Percentiles rank a stretch among this genome's conserved stretches.
phyloP scores from a whole-genome alignment of 2,113 vertebrate genomes.

The Mesitornis unicolor region DNA sequence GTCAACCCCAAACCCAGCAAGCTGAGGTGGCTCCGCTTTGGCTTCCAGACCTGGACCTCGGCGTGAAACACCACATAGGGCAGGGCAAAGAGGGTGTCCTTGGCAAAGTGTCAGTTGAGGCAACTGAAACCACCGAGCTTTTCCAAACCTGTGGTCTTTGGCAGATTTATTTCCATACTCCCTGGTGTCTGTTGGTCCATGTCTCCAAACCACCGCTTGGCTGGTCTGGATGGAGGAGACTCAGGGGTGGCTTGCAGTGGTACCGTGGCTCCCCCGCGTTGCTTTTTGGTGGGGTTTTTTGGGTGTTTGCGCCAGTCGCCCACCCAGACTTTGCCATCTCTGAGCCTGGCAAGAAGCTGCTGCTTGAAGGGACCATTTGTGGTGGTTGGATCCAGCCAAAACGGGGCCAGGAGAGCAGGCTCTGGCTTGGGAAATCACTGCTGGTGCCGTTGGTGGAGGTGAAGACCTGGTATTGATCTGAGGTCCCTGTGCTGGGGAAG shows the following conservation, averaged over 20 bases:
- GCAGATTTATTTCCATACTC: neutral
- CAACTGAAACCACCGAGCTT: neutral
- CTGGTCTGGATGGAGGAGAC: accelerated
- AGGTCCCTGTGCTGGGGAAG: neutral
- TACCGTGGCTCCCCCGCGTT: neutral
- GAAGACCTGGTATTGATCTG: too few relatives aligned
- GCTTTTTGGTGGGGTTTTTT: neutral
- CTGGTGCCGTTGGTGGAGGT: neutral
- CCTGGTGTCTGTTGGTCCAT: accelerated
- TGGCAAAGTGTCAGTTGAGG: neutral
- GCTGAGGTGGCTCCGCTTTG: neutral
- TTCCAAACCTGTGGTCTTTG: neutral
- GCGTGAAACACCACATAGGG: neutral
- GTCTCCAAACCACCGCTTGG: neutral
- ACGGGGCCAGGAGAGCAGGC: neutral
- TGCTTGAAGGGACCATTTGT: neutral
- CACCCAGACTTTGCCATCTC: neutral
- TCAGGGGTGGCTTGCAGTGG: accelerated
- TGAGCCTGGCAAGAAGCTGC: neutral
- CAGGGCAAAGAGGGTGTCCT: slow-evolving; percentile 5
- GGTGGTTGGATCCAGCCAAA: neutral
- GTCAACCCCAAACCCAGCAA: neutral
- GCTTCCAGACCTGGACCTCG: neutral
- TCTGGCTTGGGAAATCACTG: neutral
- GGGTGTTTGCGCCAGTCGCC: neutral